Base-by-base conservation (phyloP, 2,888 invertebrate genomes). In the Lordiphosa fenestrarum region DNA sequence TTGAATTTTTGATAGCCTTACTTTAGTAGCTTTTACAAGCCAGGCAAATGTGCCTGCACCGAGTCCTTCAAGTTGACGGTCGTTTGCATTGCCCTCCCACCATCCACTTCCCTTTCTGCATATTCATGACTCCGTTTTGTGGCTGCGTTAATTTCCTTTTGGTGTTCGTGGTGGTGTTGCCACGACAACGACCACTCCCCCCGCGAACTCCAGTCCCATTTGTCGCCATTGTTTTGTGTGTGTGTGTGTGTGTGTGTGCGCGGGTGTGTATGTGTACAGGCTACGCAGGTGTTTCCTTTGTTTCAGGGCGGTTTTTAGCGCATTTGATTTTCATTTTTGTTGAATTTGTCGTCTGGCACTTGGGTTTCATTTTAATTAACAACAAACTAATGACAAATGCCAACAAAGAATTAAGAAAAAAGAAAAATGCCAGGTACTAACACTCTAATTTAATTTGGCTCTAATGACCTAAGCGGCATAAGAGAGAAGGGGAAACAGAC, bases 371-470 rank as follows among this genome's bases (percentile, higher is more conserved):
- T 77, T 77, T 77, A 77, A 77, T 77, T 77, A 77, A 77, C 84
- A 77, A 76, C 73, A 68, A 77, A 84, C 84, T 77, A 77, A 77
- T 84, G 77, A 70, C 66, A 81, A 77, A 59, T 63, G 63, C 71
- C 66, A 46, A 80, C 69, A 71, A 60, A 65, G 36, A 42, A 48
- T 51, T 42, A 19, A 50, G 40, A 46, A 13, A 38, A 15, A 33
- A 35, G 3, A 9, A 21, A 54, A 33, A 39, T 36, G 35, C 48
- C 49, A 36, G 51, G 39, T 59, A 15, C 61, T 60, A 55, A 56
- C 71, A 68, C 68, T 80, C 77, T 61, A 73, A 76, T 81, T 76
- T 67, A 67, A 81, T 77, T 77, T 77, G 70, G 48, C 68, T 81
- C 81, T 76, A 77, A 81, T 81, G 71, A 81, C 81, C 75, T 78